Evolutionary conservation across 2,797 vertebrate species (phyloP).

Genomic region (Rhabdomys pumilio): DNA sequence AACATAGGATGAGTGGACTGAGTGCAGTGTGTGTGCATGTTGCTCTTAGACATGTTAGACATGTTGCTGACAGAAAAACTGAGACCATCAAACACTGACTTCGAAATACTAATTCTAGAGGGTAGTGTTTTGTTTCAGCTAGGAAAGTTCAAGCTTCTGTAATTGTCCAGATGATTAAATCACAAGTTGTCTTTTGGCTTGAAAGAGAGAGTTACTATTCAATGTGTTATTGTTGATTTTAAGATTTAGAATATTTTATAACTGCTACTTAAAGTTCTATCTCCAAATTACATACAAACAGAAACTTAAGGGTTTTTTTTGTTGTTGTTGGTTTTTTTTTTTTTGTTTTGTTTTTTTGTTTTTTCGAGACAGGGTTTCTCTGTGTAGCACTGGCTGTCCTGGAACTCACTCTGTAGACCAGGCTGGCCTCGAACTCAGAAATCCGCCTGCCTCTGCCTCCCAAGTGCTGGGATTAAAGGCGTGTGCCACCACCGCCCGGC

Average conservation of each 20-base stretch:
- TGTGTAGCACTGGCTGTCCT: no score
- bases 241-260: slow-evolving; percentile 64
- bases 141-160: slow-evolving; percentile 53
- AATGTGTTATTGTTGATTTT: slow-evolving; percentile 68
- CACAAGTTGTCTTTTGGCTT: slow-evolving; percentile 52
- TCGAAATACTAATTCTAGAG: slow-evolving; percentile 19
- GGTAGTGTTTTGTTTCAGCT: slow-evolving; percentile 34
- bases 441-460: no score
- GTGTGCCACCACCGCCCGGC: no score
- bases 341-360: no score
- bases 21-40: background rate
- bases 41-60: background rate
- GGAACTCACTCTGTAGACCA: no score
- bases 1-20: slow-evolving; percentile 32
- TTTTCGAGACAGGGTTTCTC: no score
- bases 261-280: slow-evolving; percentile 38
- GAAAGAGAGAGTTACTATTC: slow-evolving; percentile 54
- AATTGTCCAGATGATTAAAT: slow-evolving; percentile 53
- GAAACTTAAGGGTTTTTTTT: background rate
- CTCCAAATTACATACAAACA: background rate
- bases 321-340: no score
- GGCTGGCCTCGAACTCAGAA: no score
- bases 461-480: no score
- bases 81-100: slow-evolving; percentile 30
- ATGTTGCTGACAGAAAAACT: background rate